phyloP scores from a whole-genome alignment of 2,888 invertebrate genomes.

The Proisotoma minuta region DNA sequence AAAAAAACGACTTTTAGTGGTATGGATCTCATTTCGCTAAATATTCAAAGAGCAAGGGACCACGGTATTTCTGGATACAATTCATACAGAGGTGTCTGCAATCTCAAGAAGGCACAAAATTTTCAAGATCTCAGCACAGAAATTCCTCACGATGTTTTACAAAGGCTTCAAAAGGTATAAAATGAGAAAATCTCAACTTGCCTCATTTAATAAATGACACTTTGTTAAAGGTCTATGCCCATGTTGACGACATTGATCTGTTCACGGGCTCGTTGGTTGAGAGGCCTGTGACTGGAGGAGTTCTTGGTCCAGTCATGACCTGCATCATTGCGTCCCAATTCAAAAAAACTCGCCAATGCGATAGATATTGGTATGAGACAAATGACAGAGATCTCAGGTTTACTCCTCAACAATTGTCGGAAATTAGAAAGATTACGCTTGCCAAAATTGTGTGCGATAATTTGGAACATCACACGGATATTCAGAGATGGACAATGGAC shows the following conservation, averaged over 20 bases:
- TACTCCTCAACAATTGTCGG: conserved; percentile 78
- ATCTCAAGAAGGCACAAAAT: conserved; percentile 72
- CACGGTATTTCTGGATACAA: conserved; percentile 78
- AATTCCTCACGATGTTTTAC: conserved; percentile 67
- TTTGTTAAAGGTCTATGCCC: conserved; percentile 57
- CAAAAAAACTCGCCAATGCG: conserved; percentile 81
- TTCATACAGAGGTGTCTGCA: conserved; percentile 83
- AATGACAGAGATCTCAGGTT: conserved; percentile 72
- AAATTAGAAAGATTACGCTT: conserved; percentile 78
- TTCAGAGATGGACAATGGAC: conserved; percentile 86
- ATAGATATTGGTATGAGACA: conserved; percentile 92
- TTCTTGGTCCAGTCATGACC: conserved; percentile 91
- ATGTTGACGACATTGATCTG: conserved; percentile 91
- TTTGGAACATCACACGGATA: conserved; percentile 74
- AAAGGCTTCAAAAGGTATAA: conserved; percentile 48
- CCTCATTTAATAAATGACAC: background rate
- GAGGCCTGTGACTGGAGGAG: conserved; percentile 77
- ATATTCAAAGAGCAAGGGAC: conserved; percentile 67
- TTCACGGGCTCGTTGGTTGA: conserved; percentile 94
- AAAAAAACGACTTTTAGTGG: conserved; percentile 84
- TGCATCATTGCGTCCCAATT: conserved; percentile 90
- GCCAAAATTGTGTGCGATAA: conserved; percentile 85
- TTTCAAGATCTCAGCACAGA: conserved; percentile 85
- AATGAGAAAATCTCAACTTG: background rate
- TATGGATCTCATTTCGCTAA: conserved; percentile 83